Evolutionary conservation across 2,797 vertebrate species (phyloP).

Genomic region (Triplophysa bombifrons): DNA sequence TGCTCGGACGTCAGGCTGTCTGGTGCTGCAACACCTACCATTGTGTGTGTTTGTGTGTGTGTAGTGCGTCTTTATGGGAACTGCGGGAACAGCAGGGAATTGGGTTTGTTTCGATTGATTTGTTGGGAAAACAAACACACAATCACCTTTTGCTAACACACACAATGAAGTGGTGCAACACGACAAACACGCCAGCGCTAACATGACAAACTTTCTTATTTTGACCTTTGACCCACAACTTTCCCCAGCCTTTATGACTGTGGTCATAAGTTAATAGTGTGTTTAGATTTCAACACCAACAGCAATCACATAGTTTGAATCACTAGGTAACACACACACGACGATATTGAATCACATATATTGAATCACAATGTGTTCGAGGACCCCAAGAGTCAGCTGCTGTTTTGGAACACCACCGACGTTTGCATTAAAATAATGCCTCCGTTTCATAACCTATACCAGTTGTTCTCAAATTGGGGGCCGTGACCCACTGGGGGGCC

Average conservation of each 20-base stretch:
- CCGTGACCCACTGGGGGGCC: too few species aligned
- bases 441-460: too few species aligned
- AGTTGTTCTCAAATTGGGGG: too few species aligned
- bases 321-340: too few species aligned
- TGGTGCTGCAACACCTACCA: constrained; percentile 74
- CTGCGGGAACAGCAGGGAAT: not conserved
- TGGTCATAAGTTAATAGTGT: not conserved
- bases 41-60: constrained; percentile 72
- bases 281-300: too few species aligned
- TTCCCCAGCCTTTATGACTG: constrained; percentile 10
- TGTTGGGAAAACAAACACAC: constrained; percentile 32
- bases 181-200: not conserved
- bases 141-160: constrained; percentile 1
- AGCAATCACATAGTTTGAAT: too few species aligned
- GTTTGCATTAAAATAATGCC: too few species aligned
- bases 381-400: too few species aligned
- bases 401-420: too few species aligned
- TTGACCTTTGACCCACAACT: constrained; percentile 6
- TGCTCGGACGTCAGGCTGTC: constrained; percentile 75
- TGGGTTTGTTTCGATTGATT: not conserved
- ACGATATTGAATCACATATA: too few species aligned
- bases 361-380: too few species aligned
- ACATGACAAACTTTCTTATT: constrained; percentile 8
- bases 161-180: not conserved
- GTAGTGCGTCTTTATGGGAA: constrained; percentile 44